Percentiles rank a stretch among this genome's conserved stretches.
Evolutionary conservation across 2,797 vertebrate genomes (phyloP).

Genomic region (Tokudaia muenninki): DNA sequence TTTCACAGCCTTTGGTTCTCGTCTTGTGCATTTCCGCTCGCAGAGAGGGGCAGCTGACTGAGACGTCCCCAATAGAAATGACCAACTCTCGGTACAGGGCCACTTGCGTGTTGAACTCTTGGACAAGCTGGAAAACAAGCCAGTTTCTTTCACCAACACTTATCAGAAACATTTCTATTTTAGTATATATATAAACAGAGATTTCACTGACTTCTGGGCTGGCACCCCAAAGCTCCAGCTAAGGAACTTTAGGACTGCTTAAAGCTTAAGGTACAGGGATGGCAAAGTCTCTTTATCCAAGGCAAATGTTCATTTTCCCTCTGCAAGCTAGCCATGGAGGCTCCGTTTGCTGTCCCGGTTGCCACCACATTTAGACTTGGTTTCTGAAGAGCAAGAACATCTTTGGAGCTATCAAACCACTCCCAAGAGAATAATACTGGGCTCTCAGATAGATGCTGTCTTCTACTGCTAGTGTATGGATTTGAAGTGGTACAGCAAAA

Average conservation of each 20-base stretch:
- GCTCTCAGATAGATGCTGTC: background rate
- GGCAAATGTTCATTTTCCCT: conserved; percentile 30
- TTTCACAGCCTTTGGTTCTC: conserved; percentile 96
- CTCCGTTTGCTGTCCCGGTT: background rate
- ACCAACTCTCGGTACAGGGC: conserved; percentile 98
- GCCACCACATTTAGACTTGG: background rate
- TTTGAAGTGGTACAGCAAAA: background rate
- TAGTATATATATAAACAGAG: background rate
- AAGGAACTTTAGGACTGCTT: background rate
- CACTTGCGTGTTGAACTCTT: conserved; percentile 99
- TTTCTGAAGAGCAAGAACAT: conserved; percentile 47
- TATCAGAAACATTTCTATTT: conserved; percentile 43
- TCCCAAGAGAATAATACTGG: conserved; percentile 16
- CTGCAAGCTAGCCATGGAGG: background rate
- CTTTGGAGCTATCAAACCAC: conserved; percentile 31
- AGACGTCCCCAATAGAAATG: conserved; percentile 98
- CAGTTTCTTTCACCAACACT: conserved; percentile 69
- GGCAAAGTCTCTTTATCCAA: background rate
- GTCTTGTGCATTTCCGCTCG: conserved; percentile 96
- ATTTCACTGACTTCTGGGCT: background rate
- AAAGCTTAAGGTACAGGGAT: conserved; percentile 18
- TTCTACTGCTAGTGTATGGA: background rate
- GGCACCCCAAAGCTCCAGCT: background rate
- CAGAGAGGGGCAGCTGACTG: conserved; percentile 94
- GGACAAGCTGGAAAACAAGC: conserved; percentile 94